A percentile compares a stretch with the other conserved stretches of the same genome.
Conservation (phyloP, 1,140 invertebrate genomes). For the Ips nitidus region DNA sequence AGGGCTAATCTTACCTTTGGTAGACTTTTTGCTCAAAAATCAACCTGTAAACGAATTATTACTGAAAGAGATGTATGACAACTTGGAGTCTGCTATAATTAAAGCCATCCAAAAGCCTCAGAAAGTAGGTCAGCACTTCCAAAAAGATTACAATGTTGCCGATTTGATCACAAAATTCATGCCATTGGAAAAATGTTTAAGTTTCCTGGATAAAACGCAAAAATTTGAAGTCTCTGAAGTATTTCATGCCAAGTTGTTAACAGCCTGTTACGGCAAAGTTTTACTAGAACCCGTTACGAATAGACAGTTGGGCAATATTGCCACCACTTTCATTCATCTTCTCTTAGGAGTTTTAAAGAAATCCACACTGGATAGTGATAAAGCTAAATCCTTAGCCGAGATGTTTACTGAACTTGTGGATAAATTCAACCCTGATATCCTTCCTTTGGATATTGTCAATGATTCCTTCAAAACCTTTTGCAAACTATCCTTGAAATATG, state of each 20-base stretch:
- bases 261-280: conserved; percentile 58
- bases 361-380: conserved; percentile 38
- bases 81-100: conserved; percentile 59
- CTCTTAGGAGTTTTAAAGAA: conserved; percentile 52
- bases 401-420: conserved; percentile 50
- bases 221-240: conserved; percentile 61
- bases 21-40: conserved; percentile 53
- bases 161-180: conserved; percentile 59
- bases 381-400: conserved; percentile 52
- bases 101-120: conserved; percentile 65
- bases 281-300: conserved; percentile 25
- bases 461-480: conserved; percentile 67
- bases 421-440: conserved; percentile 40
- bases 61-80: conserved; percentile 56
- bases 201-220: conserved; percentile 57
- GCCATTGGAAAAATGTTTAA: conserved; percentile 57
- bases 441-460: conserved; percentile 47
- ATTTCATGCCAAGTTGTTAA: conserved; percentile 59
- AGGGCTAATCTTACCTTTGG: conserved; percentile 60
- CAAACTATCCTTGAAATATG: conserved; percentile 64
- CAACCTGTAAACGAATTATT: conserved; percentile 52
- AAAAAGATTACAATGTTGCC: conserved; percentile 55
- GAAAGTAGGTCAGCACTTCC: conserved; percentile 63
- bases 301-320: conserved; percentile 39
- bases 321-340: conserved; percentile 49